Conservation (phyloP, 2,113 vertebrate genomes). For the Mobula birostris region DNA sequence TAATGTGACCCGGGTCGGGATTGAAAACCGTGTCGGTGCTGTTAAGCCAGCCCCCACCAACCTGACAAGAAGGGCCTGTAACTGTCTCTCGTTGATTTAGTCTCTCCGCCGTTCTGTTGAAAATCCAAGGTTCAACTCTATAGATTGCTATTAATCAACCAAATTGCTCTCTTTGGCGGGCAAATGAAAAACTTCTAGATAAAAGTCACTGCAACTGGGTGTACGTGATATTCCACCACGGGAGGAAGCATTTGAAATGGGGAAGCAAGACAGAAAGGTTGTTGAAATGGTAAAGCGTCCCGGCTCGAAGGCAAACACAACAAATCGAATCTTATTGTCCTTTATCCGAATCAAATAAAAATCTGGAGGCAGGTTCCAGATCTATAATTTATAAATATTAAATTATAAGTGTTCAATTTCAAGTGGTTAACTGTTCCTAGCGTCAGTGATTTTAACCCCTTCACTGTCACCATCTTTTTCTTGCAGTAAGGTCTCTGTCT, state of each 20-base stretch:
- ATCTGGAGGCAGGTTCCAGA: neutral
- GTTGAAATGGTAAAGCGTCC: neutral
- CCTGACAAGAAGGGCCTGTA: no score
- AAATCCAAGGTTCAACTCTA: neutral
- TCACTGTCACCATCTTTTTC: neutral
- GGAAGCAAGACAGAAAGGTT: no score
- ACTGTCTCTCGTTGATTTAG: neutral
- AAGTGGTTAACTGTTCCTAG: neutral
- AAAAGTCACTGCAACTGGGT: neutral
- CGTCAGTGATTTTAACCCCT: neutral
- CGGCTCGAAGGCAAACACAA: neutral
- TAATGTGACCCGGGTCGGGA: no score
- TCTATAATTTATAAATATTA: neutral
- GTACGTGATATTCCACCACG: neutral
- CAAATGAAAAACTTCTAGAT: neutral
- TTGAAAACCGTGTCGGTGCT: neutral
- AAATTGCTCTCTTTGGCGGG: neutral
- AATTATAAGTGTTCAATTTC: neutral
- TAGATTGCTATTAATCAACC: neutral
- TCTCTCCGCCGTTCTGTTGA: neutral
- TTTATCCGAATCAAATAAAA: neutral
- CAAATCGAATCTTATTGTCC: neutral
- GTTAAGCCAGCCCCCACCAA: neutral
- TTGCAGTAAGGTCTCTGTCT: no score
- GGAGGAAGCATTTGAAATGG: neutral